These are phyloP conservation scores for Cyrtodaria siliqua DNA, from an alignment of 2,888 invertebrate species.

Conservation along the genomic window DNA sequence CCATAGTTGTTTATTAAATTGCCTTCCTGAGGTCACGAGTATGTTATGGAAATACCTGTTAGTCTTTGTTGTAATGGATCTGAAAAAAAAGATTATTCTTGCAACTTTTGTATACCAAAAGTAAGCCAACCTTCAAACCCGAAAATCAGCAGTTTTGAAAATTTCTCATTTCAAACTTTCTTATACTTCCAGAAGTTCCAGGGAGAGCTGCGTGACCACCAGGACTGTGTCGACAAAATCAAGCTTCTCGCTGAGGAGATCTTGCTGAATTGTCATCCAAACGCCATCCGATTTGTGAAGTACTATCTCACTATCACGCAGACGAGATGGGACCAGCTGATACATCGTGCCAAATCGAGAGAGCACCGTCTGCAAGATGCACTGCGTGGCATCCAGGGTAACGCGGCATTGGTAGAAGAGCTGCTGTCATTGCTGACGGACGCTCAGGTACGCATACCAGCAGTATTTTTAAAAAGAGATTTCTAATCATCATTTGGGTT, in stretches of 20 bases:
- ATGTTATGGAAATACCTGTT: too few species aligned
- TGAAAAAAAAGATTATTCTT: too few species aligned
- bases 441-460: constrained; percentile 79
- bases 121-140: too few species aligned
- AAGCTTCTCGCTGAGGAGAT: constrained; percentile 83
- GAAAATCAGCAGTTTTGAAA: too few species aligned
- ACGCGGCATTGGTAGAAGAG: constrained; percentile 84
- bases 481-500: too few species aligned
- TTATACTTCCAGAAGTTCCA: constrained; percentile 86
- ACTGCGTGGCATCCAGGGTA: constrained; percentile 82
- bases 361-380: constrained; percentile 83
- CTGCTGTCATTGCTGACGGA: constrained; percentile 84
- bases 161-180: too few species aligned
- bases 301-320: constrained; percentile 86
- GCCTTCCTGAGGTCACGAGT: too few species aligned
- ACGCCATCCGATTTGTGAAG: constrained; percentile 85
- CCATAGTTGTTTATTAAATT: too few species aligned
- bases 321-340: constrained; percentile 84
- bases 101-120: too few species aligned
- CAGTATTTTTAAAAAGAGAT: too few species aligned
- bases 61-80: too few species aligned
- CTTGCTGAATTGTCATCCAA: constrained; percentile 84
- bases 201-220: constrained; percentile 82
- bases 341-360: constrained; percentile 77
- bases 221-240: constrained; percentile 84